phyloP scores from a whole-genome alignment of 2,888 invertebrate genomes.

The Podabrus alpinus region DNA sequence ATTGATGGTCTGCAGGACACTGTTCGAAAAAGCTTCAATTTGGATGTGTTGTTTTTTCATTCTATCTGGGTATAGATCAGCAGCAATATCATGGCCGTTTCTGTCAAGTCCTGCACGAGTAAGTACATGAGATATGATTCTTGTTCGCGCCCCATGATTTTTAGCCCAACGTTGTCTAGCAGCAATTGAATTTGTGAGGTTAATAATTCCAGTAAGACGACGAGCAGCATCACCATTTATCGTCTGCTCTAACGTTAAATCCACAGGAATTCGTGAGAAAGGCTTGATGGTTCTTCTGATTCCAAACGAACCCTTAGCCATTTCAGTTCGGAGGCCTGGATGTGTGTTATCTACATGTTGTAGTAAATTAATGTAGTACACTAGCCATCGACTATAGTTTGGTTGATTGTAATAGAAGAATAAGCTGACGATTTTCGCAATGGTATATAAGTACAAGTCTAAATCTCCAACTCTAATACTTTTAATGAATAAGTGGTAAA shows the following conservation, averaged over 20 bases:
- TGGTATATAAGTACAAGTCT: slow-evolving; percentile 30
- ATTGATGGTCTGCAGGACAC: slow-evolving; percentile 27
- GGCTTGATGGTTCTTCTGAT: slow-evolving; percentile 36
- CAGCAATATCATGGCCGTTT: too few species aligned
- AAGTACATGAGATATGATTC: too few species aligned
- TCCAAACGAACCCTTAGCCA: slow-evolving; percentile 35
- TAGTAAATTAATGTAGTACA: slow-evolving; percentile 19
- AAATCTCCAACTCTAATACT: slow-evolving; percentile 39
- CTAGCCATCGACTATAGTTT: slow-evolving; percentile 28
- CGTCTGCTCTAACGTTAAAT: too few species aligned
- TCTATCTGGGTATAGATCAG: slow-evolving; percentile 18
- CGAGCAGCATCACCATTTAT: slow-evolving; percentile 26
- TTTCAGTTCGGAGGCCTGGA: slow-evolving; percentile 31
- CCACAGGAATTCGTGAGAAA: slow-evolving; percentile 36
- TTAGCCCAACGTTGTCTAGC: too few species aligned
- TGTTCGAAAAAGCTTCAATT: slow-evolving; percentile 26
- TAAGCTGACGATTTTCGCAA: slow-evolving; percentile 33
- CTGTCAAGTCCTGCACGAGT: too few species aligned
- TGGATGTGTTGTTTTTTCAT: slow-evolving; percentile 17
- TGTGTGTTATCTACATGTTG: slow-evolving; percentile 32
- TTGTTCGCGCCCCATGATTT: too few species aligned
- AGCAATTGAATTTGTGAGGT: slow-evolving; percentile 33
- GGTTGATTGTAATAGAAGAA: slow-evolving; percentile 37
- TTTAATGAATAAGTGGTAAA: slow-evolving; percentile 31
- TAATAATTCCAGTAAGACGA: slow-evolving; percentile 24